These are phyloP conservation scores for Carduelis carduelis DNA, from an alignment of 2,797 vertebrate species.

Conservation along the genomic window DNA sequence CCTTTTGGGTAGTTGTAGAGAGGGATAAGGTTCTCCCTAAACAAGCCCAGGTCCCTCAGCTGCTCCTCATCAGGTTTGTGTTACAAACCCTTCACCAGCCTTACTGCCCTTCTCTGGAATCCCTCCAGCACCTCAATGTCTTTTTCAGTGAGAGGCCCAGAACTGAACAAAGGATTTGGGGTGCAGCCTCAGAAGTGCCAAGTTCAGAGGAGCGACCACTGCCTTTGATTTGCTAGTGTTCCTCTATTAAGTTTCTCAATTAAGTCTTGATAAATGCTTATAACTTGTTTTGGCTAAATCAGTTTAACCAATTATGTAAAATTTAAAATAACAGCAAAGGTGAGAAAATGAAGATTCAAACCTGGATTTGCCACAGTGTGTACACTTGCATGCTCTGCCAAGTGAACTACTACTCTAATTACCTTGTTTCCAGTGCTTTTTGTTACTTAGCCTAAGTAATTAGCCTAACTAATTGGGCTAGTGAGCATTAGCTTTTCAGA, in stretches of 20 bases:
- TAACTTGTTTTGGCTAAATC: background rate
- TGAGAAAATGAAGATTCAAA: background rate
- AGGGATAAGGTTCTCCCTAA: background rate
- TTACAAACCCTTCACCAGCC: background rate
- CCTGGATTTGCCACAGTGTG: background rate
- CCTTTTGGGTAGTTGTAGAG: background rate
- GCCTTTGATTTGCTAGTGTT: background rate
- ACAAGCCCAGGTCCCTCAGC: background rate
- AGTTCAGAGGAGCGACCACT: background rate
- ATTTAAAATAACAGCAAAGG: background rate
- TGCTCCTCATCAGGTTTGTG: background rate
- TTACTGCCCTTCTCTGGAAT: background rate
- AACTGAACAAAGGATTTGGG: background rate
- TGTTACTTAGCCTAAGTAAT: background rate
- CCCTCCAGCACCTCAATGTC: background rate
- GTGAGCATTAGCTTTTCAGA: background rate
- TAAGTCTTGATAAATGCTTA: background rate
- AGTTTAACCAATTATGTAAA: background rate
- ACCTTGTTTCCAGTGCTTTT: background rate
- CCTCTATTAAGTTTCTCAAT: background rate
- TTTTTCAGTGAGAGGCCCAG: background rate
- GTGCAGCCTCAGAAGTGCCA: background rate
- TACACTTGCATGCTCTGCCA: background rate
- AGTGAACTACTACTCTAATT: background rate
- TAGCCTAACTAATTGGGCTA: background rate